Base-by-base conservation (phyloP, 1,140 invertebrate genomes). In the Ceratosolen solmsi region DNA sequence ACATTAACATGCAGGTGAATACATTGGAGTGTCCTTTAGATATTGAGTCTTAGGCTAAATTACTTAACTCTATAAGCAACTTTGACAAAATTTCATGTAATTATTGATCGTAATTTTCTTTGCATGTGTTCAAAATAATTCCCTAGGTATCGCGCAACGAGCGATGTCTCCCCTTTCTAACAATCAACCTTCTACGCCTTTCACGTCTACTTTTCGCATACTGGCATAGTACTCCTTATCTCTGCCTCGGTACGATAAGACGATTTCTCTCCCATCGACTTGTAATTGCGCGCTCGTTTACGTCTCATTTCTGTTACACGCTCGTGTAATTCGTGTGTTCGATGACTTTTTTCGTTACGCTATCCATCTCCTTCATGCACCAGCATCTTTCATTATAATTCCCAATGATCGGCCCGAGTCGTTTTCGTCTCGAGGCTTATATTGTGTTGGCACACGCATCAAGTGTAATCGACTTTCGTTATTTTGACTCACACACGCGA, bases 331-430 rank as follows among this genome's bases (percentile, higher is more conserved):
- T 79, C 85, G 83, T 85, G 81, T 84, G 85, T 83, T 83, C 58
- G 82, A 85, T 84, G 85, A 86, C 84, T 86, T 33, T 77, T 63
- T 60, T 46, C 41, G n/a, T n/a, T n/a, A n/a, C n/a, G n/a, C n/a
- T n/a, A n/a, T n/a, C n/a, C n/a, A n/a, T 70, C 65, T 70, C 17
- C 36, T 9, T 11, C n/a, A n/a, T n/a, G n/a, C n/a, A n/a, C n/a
- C n/a, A n/a, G n/a, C n/a, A n/a, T 11, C 27, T 46, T 46, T 71
- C 11, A 72, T 72, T 51, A 36, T 41, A 56, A 74, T 74, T 58
- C 30, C 20, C 2, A 13, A 49, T 46, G 25, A 60, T 60, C 33
- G 22, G 4, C 8, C 4, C 30, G 22, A 22, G 9, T 17, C 30
- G 0, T 41, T 60, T 38, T 60, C 22, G 2, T 36, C 13, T 56